Evolutionary conservation across 2,888 invertebrate species (phyloP).

Genomic region (Bombylius discolor): DNA sequence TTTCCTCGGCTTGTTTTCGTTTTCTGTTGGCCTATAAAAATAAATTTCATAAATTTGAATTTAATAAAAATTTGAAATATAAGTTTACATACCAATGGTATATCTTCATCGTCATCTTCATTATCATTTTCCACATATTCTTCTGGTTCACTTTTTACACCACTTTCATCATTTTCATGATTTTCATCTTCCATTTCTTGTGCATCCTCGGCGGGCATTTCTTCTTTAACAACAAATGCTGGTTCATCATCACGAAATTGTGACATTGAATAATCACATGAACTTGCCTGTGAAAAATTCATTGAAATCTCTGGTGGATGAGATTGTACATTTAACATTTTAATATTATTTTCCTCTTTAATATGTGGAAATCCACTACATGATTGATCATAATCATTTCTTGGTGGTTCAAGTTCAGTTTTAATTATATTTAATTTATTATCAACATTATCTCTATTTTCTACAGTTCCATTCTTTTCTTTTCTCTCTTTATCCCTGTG

Average conservation of each 20-base stretch:
- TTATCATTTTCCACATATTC: conserved; percentile 16
- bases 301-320: conserved; percentile 16
- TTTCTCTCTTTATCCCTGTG: conserved; percentile 27
- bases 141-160: conserved; percentile 14
- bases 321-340: not conserved
- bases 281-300: conserved; percentile 48
- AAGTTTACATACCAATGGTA: conserved; percentile 50
- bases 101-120: conserved; percentile 58
- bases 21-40: conserved; percentile 24
- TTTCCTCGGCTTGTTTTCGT: conserved; percentile 33
- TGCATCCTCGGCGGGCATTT: conserved; percentile 44
- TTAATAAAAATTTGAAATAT: conserved; percentile 15
- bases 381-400: conserved; percentile 22
- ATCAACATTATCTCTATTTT: not conserved
- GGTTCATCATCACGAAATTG: conserved; percentile 46
- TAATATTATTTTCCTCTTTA: conserved; percentile 22
- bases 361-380: conserved; percentile 21
- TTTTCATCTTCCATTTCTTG: conserved; percentile 25
- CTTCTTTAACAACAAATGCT: conserved; percentile 38
- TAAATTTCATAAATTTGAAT: not conserved
- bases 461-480: conserved; percentile 15
- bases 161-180: conserved; percentile 27
- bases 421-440: not conserved
- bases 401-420: conserved; percentile 10
- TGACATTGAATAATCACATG: conserved; percentile 58